Evolutionary conservation across 2,113 vertebrate genomes (phyloP), one percentile per base, ranked within the genome.

Genomic region (Labeo catla): DNA sequence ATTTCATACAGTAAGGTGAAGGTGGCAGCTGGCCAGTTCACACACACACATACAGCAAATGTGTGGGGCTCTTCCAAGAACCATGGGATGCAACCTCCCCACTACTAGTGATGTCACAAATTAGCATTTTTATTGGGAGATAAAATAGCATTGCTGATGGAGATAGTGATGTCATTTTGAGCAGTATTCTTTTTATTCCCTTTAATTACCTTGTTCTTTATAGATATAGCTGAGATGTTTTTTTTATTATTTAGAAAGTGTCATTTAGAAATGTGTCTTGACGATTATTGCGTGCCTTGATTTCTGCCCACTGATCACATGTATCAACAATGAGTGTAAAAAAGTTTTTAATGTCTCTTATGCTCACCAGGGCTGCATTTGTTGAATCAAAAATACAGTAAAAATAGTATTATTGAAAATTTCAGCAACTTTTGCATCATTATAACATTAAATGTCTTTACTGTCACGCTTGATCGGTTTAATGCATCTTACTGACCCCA

Each of bases 1-100:
- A 72, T 54, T 57, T 81, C n/a, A 52, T 57, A 79, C 66, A 15
- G 36, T 81, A 74, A 86, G 68, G 57, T 85, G 78, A 88, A 66
- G 34, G 47, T 76, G 76, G 65, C 65, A 43, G 39, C 54, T 15
- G 81, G 2, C 76, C 73, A 77, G 74, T 36, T 74, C 66, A 73
- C 4, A 15, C n/a, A 61, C n/a, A 61, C 47, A 15, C 28, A 8
- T 63, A 47, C 21, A 65, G 12, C 39, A 81, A 63, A 61, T 23
- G 4, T 80, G 11, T 47, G 19, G 16, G 28, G 74, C 74, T 47
- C 49, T 8, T 34, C 74, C 49, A 54, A 52, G 49, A 54, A 54
- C 23, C n/a, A 76, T 52, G 47, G 49, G 23, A 28, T 50, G 47
- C 13, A 12, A 12, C 45, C 47, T 15, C 6, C 47, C 8, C n/a